These are phyloP conservation scores for Spicauda simplicius DNA, from an alignment of 2,888 invertebrate genomes.

Conservation along the genomic window DNA sequence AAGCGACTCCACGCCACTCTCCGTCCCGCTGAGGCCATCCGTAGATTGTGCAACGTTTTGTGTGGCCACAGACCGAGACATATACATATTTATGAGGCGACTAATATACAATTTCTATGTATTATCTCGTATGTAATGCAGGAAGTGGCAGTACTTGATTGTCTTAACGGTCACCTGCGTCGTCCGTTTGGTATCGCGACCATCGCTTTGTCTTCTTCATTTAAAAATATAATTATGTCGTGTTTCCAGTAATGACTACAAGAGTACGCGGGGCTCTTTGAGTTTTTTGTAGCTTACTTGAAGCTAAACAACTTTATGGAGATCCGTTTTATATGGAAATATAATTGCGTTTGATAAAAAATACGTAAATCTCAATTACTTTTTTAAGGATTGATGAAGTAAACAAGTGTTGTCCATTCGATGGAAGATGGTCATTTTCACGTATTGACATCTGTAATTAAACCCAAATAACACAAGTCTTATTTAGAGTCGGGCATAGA, in stretches of 20 bases:
- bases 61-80: conserved; percentile 81
- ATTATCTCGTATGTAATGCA: conserved; percentile 81
- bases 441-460: too few relatives aligned
- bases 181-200: conserved; percentile 58
- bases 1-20: conserved; percentile 46
- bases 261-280: conserved; percentile 27
- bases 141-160: conserved; percentile 77
- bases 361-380: too few relatives aligned
- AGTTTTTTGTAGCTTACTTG: neutral
- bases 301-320: neutral
- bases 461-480: too few relatives aligned
- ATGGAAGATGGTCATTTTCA: too few relatives aligned
- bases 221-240: conserved; percentile 42
- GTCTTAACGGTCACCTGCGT: conserved; percentile 77
- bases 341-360: too few relatives aligned
- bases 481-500: too few relatives aligned
- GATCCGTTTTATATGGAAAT: too few relatives aligned
- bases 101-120: conserved; percentile 85
- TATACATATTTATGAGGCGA: conserved; percentile 83
- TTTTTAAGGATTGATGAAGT: too few relatives aligned
- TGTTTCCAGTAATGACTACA: conserved; percentile 42
- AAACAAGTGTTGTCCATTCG: too few relatives aligned
- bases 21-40: conserved; percentile 61
- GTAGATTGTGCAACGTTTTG: conserved; percentile 80
- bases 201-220: conserved; percentile 54